Conservation (phyloP, 2,113 vertebrate species). For the Chaetorhynchus papuensis region DNA sequence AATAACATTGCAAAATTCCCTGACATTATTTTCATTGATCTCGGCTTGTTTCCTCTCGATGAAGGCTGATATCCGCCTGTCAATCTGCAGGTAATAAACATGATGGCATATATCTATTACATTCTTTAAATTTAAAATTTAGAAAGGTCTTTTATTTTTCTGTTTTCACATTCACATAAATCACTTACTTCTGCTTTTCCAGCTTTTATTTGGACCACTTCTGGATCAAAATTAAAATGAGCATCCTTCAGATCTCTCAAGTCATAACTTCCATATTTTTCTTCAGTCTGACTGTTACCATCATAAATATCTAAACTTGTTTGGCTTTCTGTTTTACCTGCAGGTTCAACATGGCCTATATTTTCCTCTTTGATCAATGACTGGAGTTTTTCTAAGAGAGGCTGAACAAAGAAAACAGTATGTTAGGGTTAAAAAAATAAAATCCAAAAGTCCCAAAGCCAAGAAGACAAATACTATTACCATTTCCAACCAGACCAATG, state of each 20-base stretch:
- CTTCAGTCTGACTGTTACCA: slow-evolving; percentile 60
- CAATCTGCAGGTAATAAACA: slow-evolving; percentile 85
- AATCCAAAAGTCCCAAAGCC: neutral
- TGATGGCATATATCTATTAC: slow-evolving; percentile 32
- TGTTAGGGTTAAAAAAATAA: neutral
- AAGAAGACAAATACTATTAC: neutral
- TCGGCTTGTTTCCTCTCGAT: slow-evolving; percentile 99
- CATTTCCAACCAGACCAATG: neutral
- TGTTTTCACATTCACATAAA: neutral
- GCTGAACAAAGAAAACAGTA: slow-evolving; percentile 68
- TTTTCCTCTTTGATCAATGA: slow-evolving; percentile 68
- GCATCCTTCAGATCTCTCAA: slow-evolving; percentile 66
- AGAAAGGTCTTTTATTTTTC: neutral
- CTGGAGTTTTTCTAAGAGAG: slow-evolving; percentile 84
- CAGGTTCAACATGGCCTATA: slow-evolving; percentile 37
- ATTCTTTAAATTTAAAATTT: slow-evolving; percentile 68
- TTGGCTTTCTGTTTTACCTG: slow-evolving; percentile 62
- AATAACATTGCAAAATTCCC: slow-evolving; percentile 99
- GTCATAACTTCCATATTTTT: slow-evolving; percentile 58
- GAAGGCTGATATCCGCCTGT: slow-evolving; percentile 99
- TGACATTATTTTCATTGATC: slow-evolving; percentile 99
- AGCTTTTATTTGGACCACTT: slow-evolving; percentile 93
- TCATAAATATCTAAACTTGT: slow-evolving; percentile 34
- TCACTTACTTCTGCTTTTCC: slow-evolving; percentile 92
- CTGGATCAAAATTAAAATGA: slow-evolving; percentile 76